Evolutionary conservation across 2,888 invertebrate species (phyloP).

Genomic region (Graphium colonna): DNA sequence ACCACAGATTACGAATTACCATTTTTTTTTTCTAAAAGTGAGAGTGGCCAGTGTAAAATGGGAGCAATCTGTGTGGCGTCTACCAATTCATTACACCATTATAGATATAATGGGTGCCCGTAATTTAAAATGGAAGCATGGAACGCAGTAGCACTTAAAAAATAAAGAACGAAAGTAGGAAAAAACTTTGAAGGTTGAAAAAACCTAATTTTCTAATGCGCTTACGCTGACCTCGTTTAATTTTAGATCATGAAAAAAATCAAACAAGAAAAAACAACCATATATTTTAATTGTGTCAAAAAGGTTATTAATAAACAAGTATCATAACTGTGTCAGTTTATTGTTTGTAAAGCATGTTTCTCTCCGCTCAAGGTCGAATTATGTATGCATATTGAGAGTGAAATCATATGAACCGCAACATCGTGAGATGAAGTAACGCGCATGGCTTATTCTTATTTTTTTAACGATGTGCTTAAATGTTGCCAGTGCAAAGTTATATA

Average conservation of each 20-base stretch:
- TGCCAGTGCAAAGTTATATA: too few species aligned
- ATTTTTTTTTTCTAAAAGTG: constrained; percentile 34
- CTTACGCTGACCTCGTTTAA: too few species aligned
- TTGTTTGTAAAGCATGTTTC: constrained; percentile 21
- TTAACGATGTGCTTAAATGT: too few species aligned
- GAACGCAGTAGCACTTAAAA: constrained; percentile 13
- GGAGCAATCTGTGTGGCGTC: constrained; percentile 6
- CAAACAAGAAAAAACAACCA: too few species aligned
- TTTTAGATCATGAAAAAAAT: too few species aligned
- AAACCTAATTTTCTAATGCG: constrained; percentile 1
- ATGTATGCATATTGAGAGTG: constrained; percentile 29
- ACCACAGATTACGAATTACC: constrained; percentile 27
- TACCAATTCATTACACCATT: constrained; percentile 11
- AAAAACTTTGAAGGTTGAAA: neutral
- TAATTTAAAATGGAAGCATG: constrained; percentile 9
- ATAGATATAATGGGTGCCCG: constrained; percentile 2
- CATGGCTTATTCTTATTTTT: too few species aligned
- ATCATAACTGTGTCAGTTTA: constrained; percentile 15
- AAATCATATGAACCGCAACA: constrained; percentile 26
- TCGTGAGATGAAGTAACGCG: neutral
- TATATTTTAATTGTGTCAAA: too few species aligned
- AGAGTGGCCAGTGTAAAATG: constrained; percentile 28
- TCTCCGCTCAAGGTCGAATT: constrained; percentile 32
- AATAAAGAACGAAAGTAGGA: constrained; percentile 7
- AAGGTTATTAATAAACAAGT: too few species aligned